Base-by-base conservation (phyloP, 2,113 vertebrate species). In the Ageneiosus marmoratus region DNA sequence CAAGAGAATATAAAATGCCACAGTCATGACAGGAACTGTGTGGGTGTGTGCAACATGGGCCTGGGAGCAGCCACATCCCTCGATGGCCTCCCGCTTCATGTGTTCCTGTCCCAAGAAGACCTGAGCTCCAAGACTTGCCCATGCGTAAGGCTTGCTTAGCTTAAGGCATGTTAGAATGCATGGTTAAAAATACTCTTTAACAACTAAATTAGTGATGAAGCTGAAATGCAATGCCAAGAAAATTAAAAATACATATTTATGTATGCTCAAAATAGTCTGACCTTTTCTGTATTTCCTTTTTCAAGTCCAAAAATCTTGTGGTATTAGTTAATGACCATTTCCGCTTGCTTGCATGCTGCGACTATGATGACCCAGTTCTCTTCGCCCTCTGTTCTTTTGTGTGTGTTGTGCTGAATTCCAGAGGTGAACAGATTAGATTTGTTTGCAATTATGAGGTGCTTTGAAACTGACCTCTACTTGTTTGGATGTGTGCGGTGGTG, bases 401-500 rank as follows among this genome's bases (percentile, higher is more conserved):
- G 46, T 82, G 72, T 80, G 44, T 82, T 84, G 22, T 50, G 37
- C 53, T 55, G 53, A 80, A 51, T 82, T 81, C 83, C 75, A 82
- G 83, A 82, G 86, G 79, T 84, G 80, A 76, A 48, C 75, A 80
- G 86, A 83, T 85, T 82, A 87, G 80, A 82, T 82, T 87, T 83
- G 83, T 87, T 85, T 87, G 82, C 79, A 77, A 72, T 80, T 34
- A 34, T 67, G 48, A 79, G 81, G 86, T 70, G 53, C 83, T 87
- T 87, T 85, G 76, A 85, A 82, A 80, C 82, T 85, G 86, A 87
- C 86, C 86, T 87, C 83, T 85, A 82, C 78, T 79, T 83, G 81
- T 86, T 86, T 88, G 83, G 72, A 83, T 83, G 83, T 86, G 84
- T 86, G 83, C 79, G 70, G 53, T 56, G 83, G 77, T 82, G 82